Conservation (phyloP, 1,140 invertebrate genomes). For the Ectropis grisescens region DNA sequence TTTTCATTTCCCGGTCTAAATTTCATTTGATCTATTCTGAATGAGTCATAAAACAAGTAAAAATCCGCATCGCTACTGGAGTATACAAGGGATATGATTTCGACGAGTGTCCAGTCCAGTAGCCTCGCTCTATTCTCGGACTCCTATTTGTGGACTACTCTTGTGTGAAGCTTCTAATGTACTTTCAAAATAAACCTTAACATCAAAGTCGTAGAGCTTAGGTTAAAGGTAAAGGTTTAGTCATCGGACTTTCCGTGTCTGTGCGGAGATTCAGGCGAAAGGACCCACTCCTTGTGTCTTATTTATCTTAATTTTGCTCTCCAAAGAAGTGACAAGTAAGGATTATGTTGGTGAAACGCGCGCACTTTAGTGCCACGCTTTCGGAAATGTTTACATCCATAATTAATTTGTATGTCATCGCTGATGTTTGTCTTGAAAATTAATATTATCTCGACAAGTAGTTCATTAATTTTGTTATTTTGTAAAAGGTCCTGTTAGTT, state of each 20-base stretch:
- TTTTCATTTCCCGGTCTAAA: too few species aligned
- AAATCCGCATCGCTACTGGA: constrained; percentile 38
- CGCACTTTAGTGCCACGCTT: constrained; percentile 22
- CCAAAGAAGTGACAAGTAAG: constrained; percentile 49
- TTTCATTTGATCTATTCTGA: too few species aligned
- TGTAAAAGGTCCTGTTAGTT: too few species aligned
- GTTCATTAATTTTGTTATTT: too few species aligned
- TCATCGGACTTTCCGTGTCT: too few species aligned
- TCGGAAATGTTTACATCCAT: constrained; percentile 15
- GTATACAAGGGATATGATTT: constrained; percentile 37
- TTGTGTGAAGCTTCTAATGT: constrained; percentile 31
- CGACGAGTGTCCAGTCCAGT: constrained; percentile 62
- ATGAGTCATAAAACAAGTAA: constrained; percentile 15
- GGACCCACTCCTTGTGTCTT: constrained; percentile 52
- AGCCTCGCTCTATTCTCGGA: constrained; percentile 67
- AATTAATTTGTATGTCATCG: constrained; percentile 15
- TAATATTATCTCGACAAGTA: too few species aligned
- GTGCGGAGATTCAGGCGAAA: constrained; percentile 50
- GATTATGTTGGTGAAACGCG: constrained; percentile 33
- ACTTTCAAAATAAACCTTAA: constrained; percentile 37
- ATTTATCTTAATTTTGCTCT: constrained; percentile 58
- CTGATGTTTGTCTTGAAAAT: too few species aligned
- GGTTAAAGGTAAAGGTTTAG: too few species aligned
- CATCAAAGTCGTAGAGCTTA: constrained; percentile 21
- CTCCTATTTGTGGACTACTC: constrained; percentile 63